These are phyloP conservation scores for Pollenia griseotomentosa DNA, from an alignment of 2,888 invertebrate genomes.

Conservation along the genomic window DNA sequence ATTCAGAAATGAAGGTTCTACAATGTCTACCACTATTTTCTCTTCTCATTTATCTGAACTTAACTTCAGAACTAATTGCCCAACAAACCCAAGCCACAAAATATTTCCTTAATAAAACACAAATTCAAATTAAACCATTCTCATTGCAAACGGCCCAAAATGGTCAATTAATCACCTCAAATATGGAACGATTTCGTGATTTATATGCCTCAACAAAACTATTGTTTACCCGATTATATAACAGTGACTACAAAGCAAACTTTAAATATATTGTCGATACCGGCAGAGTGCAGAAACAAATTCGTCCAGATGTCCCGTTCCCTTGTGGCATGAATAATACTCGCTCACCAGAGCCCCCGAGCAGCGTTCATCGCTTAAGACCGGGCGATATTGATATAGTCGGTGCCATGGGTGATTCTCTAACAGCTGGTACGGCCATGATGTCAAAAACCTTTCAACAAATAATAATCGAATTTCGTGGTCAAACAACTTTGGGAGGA, in stretches of 20 bases:
- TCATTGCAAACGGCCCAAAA: conserved; percentile 63
- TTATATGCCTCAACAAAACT: conserved; percentile 73
- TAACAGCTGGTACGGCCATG: conserved; percentile 86
- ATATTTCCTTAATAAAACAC: conserved; percentile 54
- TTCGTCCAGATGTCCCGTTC: conserved; percentile 79
- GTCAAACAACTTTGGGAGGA: conserved; percentile 84
- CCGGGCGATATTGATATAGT: conserved; percentile 87
- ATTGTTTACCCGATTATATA: conserved; percentile 65
- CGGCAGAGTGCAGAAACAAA: conserved; percentile 79
- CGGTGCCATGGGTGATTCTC: conserved; percentile 86
- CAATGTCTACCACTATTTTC: background rate
- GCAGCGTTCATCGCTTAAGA: conserved; percentile 85
- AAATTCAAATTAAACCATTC: conserved; percentile 39
- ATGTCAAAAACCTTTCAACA: conserved; percentile 84
- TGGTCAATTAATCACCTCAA: conserved; percentile 75
- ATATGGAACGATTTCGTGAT: conserved; percentile 77
- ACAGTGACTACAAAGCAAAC: conserved; percentile 71
- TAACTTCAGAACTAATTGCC: background rate
- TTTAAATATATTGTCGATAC: conserved; percentile 66
- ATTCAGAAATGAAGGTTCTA: background rate
- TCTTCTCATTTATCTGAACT: background rate
- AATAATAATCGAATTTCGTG: conserved; percentile 84
- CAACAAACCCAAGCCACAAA: conserved; percentile 48
- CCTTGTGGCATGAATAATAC: conserved; percentile 81
- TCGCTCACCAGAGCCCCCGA: conserved; percentile 83